Base-by-base conservation (phyloP, 2,113 vertebrate genomes). In the Vanacampus margaritifer region DNA sequence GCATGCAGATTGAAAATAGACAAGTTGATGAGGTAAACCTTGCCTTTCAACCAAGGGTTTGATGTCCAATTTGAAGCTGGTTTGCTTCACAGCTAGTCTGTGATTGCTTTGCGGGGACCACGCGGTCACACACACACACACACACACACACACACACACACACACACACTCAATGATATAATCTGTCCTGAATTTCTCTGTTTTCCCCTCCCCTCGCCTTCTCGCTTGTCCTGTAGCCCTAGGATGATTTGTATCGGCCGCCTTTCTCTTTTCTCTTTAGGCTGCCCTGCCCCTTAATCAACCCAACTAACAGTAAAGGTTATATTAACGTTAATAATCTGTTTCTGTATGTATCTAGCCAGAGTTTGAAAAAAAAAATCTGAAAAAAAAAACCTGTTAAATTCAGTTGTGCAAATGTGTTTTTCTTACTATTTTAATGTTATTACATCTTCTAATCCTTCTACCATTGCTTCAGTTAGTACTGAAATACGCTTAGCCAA, bases 381-480 rank as follows among this genome's bases (percentile, higher is more conserved):
- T 0, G 67, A 71, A 72, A 85, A 86, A 84, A 86, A 89, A 87
- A 88, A 89, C 79, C 69, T 76, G 86, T 90, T 90, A 86, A 85
- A 89, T 89, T 90, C 87, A 91, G 88, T 90, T 90, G 89, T 91
- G 88, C 83, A 89, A 89, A 89, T 84, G 89, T 90, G 84, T 89
- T 91, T 88, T 86, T 91, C 87, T 89, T 91, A 84, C 75, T 91
- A 86, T 89, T 90, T 85, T 87, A 88, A 90, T 90, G 87, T 91
- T 89, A 84, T 89, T 88, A 87, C 90, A 91, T 91, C 86, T 88
- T 89, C 88, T 91, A 91, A 89, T 91, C 86, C 88, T 90, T 89
- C 88, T 90, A 91, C 90, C 89, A 89, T 91, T 78, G 89, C 90
- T 92, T 89, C 89, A 88, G 88, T 92, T 93, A 91, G 90, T 90